phyloP scores from a whole-genome alignment of 2,113 vertebrate species.

The Gymnarchus niloticus region DNA sequence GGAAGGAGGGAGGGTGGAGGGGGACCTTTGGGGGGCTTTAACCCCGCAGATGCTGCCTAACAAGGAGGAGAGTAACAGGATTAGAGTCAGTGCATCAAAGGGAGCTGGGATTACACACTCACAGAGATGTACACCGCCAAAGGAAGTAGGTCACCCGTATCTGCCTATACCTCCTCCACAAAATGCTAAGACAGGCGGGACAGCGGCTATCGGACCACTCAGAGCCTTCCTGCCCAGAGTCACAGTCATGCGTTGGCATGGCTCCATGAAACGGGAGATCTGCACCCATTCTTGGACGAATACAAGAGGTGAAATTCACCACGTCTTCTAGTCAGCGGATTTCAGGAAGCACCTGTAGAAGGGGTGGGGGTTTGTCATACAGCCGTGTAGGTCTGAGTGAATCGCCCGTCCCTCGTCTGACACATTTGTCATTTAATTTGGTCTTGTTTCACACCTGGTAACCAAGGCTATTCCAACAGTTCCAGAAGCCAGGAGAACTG shows the following conservation, averaged over 20 bases:
- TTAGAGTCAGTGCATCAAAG: conserved; percentile 22
- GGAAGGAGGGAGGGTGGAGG: conserved; percentile 32
- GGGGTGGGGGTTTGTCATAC: too few species aligned
- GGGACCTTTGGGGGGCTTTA: conserved; percentile 32
- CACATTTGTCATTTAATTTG: neutral
- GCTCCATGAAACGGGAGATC: too few species aligned
- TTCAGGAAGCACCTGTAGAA: too few species aligned
- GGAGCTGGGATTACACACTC: conserved; percentile 11
- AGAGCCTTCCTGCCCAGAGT: neutral
- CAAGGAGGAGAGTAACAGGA: conserved; percentile 40
- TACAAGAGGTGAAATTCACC: too few species aligned
- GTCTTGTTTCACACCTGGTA: neutral
- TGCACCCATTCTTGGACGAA: too few species aligned
- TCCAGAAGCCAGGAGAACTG: neutral
- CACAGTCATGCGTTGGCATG: too few species aligned
- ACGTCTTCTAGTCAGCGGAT: too few species aligned
- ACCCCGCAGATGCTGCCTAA: conserved; percentile 61
- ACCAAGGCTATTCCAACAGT: neutral
- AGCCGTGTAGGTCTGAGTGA: neutral
- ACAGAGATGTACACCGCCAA: neutral
- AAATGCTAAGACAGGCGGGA: neutral
- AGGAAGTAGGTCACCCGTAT: neutral
- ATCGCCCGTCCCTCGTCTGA: neutral
- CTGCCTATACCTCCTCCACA: neutral
- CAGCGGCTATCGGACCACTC: neutral